phyloP scores from a whole-genome alignment of 2,113 vertebrate genomes.

The Potamarius usumacintae region DNA sequence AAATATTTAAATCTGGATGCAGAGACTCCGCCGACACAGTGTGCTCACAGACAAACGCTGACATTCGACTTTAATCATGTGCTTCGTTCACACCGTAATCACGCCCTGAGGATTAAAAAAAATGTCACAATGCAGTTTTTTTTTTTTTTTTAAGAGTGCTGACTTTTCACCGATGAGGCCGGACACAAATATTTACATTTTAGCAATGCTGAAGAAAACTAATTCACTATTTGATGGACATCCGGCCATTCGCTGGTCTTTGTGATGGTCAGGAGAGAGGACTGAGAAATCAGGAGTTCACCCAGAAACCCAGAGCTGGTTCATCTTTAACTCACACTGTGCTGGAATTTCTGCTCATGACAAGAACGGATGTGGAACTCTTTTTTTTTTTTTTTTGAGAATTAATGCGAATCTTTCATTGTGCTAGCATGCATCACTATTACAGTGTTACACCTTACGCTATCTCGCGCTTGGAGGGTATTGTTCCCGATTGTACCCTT shows the following conservation, averaged over 20 bases:
- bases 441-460: background rate
- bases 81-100: conserved; percentile 55
- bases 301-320: background rate
- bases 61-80: conserved; percentile 62
- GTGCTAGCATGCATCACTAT: background rate
- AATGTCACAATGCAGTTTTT: conserved; percentile 34
- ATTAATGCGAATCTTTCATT: background rate
- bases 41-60: conserved; percentile 59
- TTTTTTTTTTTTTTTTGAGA: too few relatives aligned
- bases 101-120: conserved; percentile 34
- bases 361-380: background rate
- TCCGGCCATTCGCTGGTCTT: conserved; percentile 53
- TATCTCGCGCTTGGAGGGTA: conserved; percentile 6
- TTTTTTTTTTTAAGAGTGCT: conserved; percentile 50
- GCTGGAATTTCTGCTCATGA: background rate
- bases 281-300: conserved; percentile 19
- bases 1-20: conserved; percentile 51
- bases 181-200: conserved; percentile 57
- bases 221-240: conserved; percentile 57
- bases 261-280: conserved; percentile 46
- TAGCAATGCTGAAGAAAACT: conserved; percentile 53
- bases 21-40: conserved; percentile 34
- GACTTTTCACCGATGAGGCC: conserved; percentile 56
- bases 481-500: background rate
- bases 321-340: background rate